Conservation (phyloP, 2,113 vertebrate species). For the Carassius carassius region DNA sequence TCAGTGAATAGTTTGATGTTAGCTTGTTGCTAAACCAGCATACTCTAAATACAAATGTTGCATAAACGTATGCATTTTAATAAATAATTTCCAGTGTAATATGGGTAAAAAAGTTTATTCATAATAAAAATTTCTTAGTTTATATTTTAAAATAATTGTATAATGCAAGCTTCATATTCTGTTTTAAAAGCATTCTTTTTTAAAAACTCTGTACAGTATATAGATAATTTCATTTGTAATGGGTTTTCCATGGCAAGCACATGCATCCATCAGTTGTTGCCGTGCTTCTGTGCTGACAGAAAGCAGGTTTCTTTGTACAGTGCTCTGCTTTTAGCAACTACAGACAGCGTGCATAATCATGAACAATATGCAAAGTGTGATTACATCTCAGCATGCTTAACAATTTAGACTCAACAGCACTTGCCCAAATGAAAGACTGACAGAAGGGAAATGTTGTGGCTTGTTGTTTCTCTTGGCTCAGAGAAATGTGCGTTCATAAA, state of each 20-base stretch:
- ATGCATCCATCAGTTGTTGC: not conserved
- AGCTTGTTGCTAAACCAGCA: not conserved
- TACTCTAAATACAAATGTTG: not conserved
- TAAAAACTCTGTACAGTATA: too few species aligned
- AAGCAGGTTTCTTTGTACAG: slow-evolving; percentile 15
- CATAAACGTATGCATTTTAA: not conserved
- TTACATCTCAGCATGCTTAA: slow-evolving; percentile 36
- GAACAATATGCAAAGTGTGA: slow-evolving; percentile 36
- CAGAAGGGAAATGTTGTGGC: not conserved
- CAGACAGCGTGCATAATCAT: slow-evolving; percentile 19
- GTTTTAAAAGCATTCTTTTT: not conserved
- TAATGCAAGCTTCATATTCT: not conserved
- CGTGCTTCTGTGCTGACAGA: slow-evolving; percentile 6
- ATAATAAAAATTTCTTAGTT: not conserved
- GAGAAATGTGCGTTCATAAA: not conserved
- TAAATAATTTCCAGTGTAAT: too few species aligned
- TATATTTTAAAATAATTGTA: not conserved
- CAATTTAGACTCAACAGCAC: slow-evolving; percentile 5
- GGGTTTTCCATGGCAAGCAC: not conserved
- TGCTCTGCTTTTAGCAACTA: slow-evolving; percentile 21
- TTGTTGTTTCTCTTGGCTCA: not conserved
- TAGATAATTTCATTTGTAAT: not conserved
- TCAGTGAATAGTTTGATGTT: not conserved
- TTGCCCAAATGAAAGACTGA: slow-evolving; percentile 29
- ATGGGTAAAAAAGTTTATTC: too few species aligned